phyloP scores from a whole-genome alignment of 2,113 vertebrate genomes.

The Pelecanoides urinatrix region DNA sequence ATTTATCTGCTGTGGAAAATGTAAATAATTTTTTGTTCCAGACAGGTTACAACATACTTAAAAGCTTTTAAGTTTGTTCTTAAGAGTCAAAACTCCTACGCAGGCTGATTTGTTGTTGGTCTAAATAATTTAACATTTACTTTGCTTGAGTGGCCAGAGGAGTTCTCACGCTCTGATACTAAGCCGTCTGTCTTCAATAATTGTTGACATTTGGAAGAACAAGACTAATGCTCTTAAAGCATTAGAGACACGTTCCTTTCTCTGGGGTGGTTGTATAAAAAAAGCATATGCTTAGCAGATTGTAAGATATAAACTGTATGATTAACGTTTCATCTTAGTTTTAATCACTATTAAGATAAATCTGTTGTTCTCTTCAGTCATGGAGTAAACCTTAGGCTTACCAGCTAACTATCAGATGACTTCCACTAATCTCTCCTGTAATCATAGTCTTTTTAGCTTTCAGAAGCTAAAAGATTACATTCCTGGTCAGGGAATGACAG shows the following conservation, averaged over 20 bases:
- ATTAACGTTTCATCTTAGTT: background rate
- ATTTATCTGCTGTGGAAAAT: background rate
- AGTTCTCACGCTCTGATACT: background rate
- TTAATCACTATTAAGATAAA: background rate
- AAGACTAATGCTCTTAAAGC: background rate
- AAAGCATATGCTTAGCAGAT: background rate
- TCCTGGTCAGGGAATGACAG: background rate
- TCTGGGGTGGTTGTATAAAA: background rate
- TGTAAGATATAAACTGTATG: background rate
- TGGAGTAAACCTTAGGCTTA: background rate
- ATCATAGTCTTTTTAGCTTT: background rate
- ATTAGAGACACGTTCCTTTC: background rate
- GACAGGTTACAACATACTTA: background rate
- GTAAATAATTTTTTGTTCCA: background rate
- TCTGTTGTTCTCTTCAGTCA: background rate
- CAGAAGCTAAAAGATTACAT: background rate
- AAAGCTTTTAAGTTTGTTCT: background rate
- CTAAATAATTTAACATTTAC: background rate
- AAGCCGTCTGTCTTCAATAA: background rate
- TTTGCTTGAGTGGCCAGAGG: background rate
- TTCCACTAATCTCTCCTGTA: background rate
- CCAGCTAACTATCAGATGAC: background rate
- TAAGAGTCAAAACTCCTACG: background rate
- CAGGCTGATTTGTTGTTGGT: background rate
- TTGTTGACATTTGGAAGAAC: background rate